Evolutionary conservation across 92 coral and sea anemone genomes (phyloP), one percentile per base, ranked within the genome.

Genomic region (Phenganax marumi): DNA sequence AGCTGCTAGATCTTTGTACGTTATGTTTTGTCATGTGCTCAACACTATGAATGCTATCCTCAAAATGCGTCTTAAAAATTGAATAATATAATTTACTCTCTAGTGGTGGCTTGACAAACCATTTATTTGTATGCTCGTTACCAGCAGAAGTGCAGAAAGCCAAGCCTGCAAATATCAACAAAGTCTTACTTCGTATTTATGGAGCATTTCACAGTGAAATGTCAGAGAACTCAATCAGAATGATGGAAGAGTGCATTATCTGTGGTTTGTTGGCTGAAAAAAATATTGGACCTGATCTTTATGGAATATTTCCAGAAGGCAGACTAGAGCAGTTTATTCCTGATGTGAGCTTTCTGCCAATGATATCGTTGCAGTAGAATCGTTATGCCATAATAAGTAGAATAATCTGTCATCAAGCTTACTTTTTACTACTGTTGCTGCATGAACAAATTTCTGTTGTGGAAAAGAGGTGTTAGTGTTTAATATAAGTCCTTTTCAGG

Each of bases 291-390:
- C 97, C 97, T 24, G 86, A 89, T 46, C 79, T 93, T 8, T 92
- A 82, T 89, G 97, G 92, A 18, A 88, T 93, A 17, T 92, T 93
- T 80, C 97, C 94, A n/a, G 90, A 92, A 84, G 97, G 97, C 0
- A 82, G 97, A 52, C 82, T 93, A 47, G 97, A 93, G 79, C 91
- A 92, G 74, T 80, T 89, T 18, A 64, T 93, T 25, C 89, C 90
- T 12, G 50, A 77, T 61, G 97, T 93, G 85, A 83, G 91, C 75
- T 19, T 8, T 52, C 19, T 49, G 61, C 21, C 8, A 52, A 16
- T 0, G 11, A 81, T 12, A 11, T 24, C 9, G 21, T 33, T 33
- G 43, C 7, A 12, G 10, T 56, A 8, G 12, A 8, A 14, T 50
- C 51, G 21, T 53, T 69, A 8, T 33, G 3, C 43, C 43, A 33